Evolutionary conservation across 2,113 vertebrate genomes (phyloP).

Genomic region (Illadopsis cleaveri): DNA sequence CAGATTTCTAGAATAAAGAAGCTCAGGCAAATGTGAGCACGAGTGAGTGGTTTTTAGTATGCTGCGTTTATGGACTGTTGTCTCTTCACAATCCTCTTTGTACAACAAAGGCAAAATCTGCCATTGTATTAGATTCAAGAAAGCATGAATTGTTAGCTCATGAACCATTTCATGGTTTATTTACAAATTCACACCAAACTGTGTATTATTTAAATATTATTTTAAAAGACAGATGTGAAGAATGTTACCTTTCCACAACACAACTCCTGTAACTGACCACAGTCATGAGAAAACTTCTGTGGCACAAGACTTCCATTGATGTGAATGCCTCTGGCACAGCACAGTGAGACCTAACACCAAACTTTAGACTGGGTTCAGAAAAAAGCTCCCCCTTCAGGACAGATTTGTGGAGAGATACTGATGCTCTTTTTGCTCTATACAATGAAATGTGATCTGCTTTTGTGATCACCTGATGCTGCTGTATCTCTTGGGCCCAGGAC

Average conservation of each 20-base stretch:
- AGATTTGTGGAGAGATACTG: neutral
- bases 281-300: neutral
- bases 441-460: neutral
- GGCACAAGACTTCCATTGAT: neutral
- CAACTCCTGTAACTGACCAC: rapidly evolving
- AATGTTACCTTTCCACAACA: neutral
- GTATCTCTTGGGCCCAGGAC: neutral
- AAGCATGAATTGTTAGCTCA: neutral
- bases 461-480: neutral
- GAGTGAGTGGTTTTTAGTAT: neutral
- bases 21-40: neutral
- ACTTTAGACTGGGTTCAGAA: neutral
- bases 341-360: neutral
- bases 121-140: neutral
- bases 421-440: neutral
- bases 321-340: neutral
- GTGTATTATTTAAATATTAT: neutral
- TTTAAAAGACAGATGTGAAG: neutral
- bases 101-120: neutral
- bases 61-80: neutral
- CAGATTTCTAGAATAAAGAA: neutral
- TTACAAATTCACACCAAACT: neutral
- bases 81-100: neutral
- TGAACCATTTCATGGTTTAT: neutral
- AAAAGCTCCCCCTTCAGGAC: neutral